Conservation (phyloP, 2,113 vertebrate species). For the Peromyscus maniculatus region DNA sequence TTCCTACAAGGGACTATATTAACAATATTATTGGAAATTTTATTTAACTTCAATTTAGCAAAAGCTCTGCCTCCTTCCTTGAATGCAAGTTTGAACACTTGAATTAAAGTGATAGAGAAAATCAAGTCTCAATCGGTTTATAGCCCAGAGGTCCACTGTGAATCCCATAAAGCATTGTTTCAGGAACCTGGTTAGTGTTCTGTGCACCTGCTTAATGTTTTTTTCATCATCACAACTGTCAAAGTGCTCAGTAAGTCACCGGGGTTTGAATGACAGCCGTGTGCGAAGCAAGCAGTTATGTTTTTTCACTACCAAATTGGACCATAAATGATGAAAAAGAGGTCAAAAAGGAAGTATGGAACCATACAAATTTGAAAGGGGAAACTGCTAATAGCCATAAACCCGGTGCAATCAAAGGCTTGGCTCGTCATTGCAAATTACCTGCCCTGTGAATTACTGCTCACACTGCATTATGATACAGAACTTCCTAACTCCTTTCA, state of each 20-base stretch:
- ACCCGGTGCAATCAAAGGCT: constrained; percentile 90
- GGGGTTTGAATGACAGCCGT: constrained; percentile 89
- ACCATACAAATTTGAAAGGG: constrained; percentile 92
- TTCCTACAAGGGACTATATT: constrained; percentile 66
- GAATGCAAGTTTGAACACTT: constrained; percentile 80
- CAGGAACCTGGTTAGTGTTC: constrained; percentile 91
- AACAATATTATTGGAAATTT: constrained; percentile 72
- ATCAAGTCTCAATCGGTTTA: constrained; percentile 86
- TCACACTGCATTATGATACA: constrained; percentile 89
- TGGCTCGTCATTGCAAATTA: constrained; percentile 90
- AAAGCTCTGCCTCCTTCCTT: constrained; percentile 67
- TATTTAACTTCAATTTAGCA: constrained; percentile 76
- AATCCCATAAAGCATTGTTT: constrained; percentile 92
- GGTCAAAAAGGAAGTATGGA: constrained; percentile 92
- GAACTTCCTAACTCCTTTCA: constrained; percentile 91
- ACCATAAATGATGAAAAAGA: constrained; percentile 93
- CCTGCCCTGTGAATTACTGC: constrained; percentile 90
- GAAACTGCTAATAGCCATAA: constrained; percentile 93
- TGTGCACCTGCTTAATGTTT: constrained; percentile 91
- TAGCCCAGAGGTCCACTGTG: constrained; percentile 88
- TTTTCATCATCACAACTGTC: constrained; percentile 90
- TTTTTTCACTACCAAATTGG: constrained; percentile 91
- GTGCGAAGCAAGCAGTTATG: constrained; percentile 87
- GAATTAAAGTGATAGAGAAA: constrained; percentile 87
- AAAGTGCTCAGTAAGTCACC: constrained; percentile 87